These are phyloP conservation scores for Lophotis ruficrista DNA, from an alignment of 2,113 vertebrate species.

Conservation along the genomic window DNA sequence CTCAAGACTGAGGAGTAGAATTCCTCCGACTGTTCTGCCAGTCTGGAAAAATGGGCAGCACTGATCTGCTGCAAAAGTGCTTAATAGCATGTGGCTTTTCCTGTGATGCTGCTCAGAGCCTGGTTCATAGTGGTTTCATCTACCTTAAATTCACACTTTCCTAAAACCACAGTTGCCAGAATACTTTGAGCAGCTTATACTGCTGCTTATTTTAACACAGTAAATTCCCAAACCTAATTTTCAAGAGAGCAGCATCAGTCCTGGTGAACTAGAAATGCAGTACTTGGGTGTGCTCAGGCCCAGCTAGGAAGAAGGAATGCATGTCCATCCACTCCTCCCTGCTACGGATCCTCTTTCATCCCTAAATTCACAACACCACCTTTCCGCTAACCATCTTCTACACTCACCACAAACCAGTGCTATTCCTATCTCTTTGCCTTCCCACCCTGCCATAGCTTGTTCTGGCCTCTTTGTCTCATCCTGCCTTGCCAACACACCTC, in stretches of 20 bases:
- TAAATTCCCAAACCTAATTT: background rate
- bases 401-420: fast-evolving
- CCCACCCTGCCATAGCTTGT: background rate
- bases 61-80: background rate
- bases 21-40: background rate
- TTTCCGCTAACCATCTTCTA: background rate
- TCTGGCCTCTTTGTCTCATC: background rate
- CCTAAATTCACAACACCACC: background rate
- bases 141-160: background rate
- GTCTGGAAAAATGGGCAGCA: background rate
- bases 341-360: background rate
- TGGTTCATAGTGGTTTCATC: background rate
- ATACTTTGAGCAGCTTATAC: background rate
- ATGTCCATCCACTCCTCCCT: background rate
- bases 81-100: background rate
- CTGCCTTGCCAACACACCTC: background rate
- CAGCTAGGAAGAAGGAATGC: background rate
- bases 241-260: background rate
- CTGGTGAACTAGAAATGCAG: background rate
- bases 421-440: background rate
- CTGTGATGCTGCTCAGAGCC: background rate
- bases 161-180: background rate
- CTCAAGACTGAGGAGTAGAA: background rate
- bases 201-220: background rate
- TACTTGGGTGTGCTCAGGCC: background rate